A percentile compares a stretch with the other conserved stretches of the same genome.
Conservation (phyloP, 2,888 invertebrate genomes). For the Stegana nigrithorax region DNA sequence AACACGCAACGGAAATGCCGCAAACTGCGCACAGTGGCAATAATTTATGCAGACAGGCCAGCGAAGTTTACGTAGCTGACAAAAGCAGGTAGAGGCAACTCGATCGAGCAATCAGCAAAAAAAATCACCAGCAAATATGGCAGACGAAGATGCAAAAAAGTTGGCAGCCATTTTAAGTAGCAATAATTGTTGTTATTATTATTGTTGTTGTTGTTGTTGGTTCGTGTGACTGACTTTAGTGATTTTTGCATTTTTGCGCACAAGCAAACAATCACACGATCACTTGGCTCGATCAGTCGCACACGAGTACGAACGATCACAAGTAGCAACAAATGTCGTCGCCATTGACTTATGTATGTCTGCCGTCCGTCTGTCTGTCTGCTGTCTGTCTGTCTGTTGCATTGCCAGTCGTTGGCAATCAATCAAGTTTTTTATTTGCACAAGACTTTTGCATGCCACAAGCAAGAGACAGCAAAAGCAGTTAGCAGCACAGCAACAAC, state of each 20-base stretch:
- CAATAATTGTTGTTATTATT: no score
- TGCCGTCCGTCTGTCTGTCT: no score
- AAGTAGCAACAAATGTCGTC: background rate
- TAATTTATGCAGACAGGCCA: background rate
- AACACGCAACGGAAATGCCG: background rate
- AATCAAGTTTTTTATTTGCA: conserved; percentile 52
- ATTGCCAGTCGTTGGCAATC: conserved; percentile 1
- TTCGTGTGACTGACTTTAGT: no score
- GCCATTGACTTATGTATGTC: background rate
- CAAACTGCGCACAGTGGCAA: background rate
- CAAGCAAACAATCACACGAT: background rate
- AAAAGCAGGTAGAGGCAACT: background rate
- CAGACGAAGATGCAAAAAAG: conserved; percentile 21
- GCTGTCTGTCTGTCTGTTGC: no score
- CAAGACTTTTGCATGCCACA: conserved; percentile 49
- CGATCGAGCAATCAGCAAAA: background rate
- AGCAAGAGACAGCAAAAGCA: background rate
- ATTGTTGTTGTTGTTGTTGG: no score
- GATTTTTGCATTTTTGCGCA: no score
- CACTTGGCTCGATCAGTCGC: no score
- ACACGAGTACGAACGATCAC: no score
- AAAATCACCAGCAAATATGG: conserved; percentile 19
- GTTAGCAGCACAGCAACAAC: background rate
- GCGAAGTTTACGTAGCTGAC: background rate
- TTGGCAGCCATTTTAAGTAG: background rate